Evolutionary conservation across 2,888 invertebrate species (phyloP).

Genomic region (Meteorus cinctellus): DNA sequence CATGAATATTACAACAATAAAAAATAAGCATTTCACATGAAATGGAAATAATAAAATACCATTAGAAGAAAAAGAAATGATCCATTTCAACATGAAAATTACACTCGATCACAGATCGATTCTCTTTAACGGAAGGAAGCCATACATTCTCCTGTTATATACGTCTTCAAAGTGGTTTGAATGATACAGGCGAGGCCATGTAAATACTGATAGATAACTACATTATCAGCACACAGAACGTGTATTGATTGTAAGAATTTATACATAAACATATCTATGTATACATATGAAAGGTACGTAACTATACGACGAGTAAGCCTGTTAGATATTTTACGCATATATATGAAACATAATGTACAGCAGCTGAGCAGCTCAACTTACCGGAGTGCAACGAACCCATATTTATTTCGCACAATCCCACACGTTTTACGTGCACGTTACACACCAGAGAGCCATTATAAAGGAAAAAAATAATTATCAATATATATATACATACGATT

Average conservation of each 20-base stretch:
- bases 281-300: neutral
- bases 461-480: slow-evolving; percentile 7
- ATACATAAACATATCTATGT: neutral
- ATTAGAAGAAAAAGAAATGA: neutral
- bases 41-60: neutral
- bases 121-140: slow-evolving; percentile 2
- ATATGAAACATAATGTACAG: slow-evolving; percentile 34
- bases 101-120: neutral
- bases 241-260: slow-evolving; percentile 13
- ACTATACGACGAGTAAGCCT: neutral
- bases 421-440: slow-evolving; percentile 48
- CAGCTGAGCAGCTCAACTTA: slow-evolving; percentile 38
- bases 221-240: neutral
- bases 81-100: neutral
- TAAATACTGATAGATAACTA: slow-evolving; percentile 21
- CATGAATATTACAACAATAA: neutral
- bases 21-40: neutral
- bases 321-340: neutral
- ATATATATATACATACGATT: neutral
- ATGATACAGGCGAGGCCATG: slow-evolving; percentile 2
- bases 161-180: neutral
- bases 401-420: slow-evolving; percentile 51
- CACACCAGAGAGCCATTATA: slow-evolving; percentile 45
- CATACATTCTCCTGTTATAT: neutral
- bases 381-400: slow-evolving; percentile 64